Evolutionary conservation across 1,140 invertebrate genomes (phyloP).

Genomic region (Drosophila lini): DNA sequence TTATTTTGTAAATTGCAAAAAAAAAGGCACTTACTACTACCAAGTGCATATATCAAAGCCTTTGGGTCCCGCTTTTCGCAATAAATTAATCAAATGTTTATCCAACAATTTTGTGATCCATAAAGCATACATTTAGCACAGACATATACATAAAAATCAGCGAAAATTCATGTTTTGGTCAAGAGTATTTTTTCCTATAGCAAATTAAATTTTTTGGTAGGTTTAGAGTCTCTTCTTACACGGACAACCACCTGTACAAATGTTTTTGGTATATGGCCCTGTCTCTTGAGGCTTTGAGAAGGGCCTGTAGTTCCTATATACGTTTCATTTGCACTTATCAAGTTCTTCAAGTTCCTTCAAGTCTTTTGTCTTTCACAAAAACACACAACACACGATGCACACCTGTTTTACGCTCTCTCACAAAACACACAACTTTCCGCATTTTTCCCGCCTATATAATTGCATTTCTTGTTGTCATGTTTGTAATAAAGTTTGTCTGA

Average conservation of each 20-base stretch:
- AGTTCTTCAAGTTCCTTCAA: neutral
- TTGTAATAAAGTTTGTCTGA: neutral
- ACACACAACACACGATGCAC: conserved; percentile 14
- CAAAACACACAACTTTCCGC: conserved; percentile 19
- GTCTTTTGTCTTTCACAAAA: conserved; percentile 28
- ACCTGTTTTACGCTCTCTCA: conserved; percentile 15
- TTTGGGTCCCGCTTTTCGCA: conserved; percentile 1
- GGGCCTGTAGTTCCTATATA: conserved; percentile 9
- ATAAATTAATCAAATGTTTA: neutral
- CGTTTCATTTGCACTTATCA: conserved; percentile 25
- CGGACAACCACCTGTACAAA: conserved; percentile 24
- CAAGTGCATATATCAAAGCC: no score
- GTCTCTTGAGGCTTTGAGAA: neutral
- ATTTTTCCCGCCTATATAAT: conserved; percentile 11
- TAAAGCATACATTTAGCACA: conserved; percentile 23
- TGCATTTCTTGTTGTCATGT: fast-evolving
- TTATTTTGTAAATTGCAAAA: no score
- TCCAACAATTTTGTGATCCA: conserved; percentile 15
- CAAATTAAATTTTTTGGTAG: conserved; percentile 28
- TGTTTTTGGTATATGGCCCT: conserved; percentile 21
- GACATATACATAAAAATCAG: conserved; percentile 30
- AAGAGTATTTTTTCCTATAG: neutral
- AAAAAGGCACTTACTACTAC: no score
- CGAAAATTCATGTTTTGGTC: conserved; percentile 15
- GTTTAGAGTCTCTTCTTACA: conserved; percentile 2